Base-by-base conservation (phyloP, 2,888 invertebrate species). In the Stenodema calcarata region DNA sequence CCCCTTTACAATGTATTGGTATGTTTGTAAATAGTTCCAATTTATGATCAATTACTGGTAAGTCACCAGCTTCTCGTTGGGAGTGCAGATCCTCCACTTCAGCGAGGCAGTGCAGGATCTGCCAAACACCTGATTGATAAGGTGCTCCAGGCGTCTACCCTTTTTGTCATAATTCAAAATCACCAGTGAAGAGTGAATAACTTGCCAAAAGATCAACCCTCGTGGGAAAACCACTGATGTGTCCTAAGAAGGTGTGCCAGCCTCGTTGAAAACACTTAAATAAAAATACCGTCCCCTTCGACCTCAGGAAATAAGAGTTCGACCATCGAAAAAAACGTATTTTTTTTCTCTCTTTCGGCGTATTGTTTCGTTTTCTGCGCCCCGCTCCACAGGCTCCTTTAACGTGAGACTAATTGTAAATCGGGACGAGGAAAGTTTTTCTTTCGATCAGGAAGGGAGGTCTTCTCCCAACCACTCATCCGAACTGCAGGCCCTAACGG, bases 361-460 rank as follows among this genome's bases (percentile, higher is more conserved):
- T 82, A 62, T 82, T 82, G 82, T 82, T 82, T 82, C 82, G 82
- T 82, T 82, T 62, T 62, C 62, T 69, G 82, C 69, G 82, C 84
- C 70, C 84, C 84, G 84, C 84, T 73, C 73, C 42, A 75, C 75
- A 44, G 84, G 73, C 73, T 84, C 73, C 27, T 84, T 84, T 84
- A 84, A 84, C 84, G 84, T 84, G 84, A 84, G 84, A 84, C 84
- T 84, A 84, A 84, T 84, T 84, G 84, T 84, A 84, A 84, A 84
- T 84, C 70, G 84, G 62, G 50, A 73, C 70, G 84, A 27, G 27
- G 23, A 84, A 73, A 84, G 84, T 84, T 84, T 84, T 84, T 84
- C 84, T 28, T 23, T 6, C 16, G 54, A n/a, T 7, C 1, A 30
- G 47, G 44, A n/a, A 35, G 73, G 84, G 30, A 41, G 82, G 69